phyloP scores from a whole-genome alignment of 2,797 vertebrate genomes.

The Thaleichthys pacificus region DNA sequence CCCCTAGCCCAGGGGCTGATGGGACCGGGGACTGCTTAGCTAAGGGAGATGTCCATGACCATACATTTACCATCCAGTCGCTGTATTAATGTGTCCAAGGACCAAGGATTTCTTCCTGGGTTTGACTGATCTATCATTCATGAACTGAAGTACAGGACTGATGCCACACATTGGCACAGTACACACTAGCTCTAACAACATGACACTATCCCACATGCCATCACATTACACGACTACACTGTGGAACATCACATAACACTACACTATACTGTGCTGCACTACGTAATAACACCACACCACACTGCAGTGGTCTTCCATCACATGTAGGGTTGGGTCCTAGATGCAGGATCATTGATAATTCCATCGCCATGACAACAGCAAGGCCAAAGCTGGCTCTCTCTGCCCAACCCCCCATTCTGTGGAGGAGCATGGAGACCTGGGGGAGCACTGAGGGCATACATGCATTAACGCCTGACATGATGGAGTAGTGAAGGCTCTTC shows the following conservation, averaged over 20 bases:
- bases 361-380: constrained; percentile 67
- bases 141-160: not conserved
- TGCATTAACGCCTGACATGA: constrained; percentile 30
- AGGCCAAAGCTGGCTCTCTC: constrained; percentile 55
- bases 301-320: not conserved
- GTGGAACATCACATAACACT: not conserved
- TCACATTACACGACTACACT: too few relatives aligned
- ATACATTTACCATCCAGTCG: too few relatives aligned
- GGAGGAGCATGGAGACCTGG: constrained; percentile 17
- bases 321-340: constrained; percentile 26
- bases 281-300: not conserved
- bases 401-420: constrained; percentile 47
- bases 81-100: too few relatives aligned
- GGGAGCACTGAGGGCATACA: constrained; percentile 7
- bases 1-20: constrained; percentile 6
- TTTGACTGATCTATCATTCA: not conserved
- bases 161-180: not conserved
- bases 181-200: too few relatives aligned
- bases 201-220: too few relatives aligned
- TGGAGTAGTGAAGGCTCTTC: not conserved
- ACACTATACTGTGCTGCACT: not conserved
- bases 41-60: not conserved
- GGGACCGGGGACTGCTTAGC: not conserved
- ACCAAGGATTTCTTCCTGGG: not conserved
- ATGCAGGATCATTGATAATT: constrained; percentile 44